phyloP scores from a whole-genome alignment of 1,140 invertebrate species.

The Penaeus japonicus region DNA sequence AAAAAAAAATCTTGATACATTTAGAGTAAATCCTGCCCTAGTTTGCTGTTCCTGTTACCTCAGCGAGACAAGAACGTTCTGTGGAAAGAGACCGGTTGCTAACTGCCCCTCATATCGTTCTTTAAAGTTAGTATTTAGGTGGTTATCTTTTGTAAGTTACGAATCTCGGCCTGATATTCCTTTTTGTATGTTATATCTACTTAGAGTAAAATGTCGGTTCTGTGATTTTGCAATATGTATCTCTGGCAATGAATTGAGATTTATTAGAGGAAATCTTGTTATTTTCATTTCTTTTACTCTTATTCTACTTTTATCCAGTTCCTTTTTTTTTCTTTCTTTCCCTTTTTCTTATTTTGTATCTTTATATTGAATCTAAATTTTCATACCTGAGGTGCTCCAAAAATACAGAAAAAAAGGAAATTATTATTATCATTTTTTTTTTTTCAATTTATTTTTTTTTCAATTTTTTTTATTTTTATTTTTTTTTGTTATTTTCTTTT shows the following conservation, averaged over 20 bases:
- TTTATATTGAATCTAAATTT: neutral
- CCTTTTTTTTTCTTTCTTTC: no score
- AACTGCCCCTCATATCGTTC: slow-evolving; percentile 33
- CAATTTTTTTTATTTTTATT: neutral
- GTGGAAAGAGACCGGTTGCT: slow-evolving; percentile 42
- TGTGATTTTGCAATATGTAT: slow-evolving; percentile 19
- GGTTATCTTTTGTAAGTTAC: neutral
- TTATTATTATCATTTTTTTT: neutral
- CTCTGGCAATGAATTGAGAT: slow-evolving; percentile 14
- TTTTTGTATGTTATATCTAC: slow-evolving; percentile 3
- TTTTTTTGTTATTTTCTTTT: no score
- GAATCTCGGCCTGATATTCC: slow-evolving; percentile 10
- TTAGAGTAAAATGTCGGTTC: slow-evolving; percentile 17
- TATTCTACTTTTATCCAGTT: no score
- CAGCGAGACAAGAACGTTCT: slow-evolving; percentile 38
- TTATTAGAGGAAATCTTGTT: neutral
- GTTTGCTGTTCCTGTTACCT: slow-evolving; percentile 46
- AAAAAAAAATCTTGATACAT: neutral
- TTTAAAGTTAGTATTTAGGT: neutral
- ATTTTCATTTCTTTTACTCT: no score
- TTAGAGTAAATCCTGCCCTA: slow-evolving; percentile 21
- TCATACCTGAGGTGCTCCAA: slow-evolving; percentile 33
- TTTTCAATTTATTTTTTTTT: neutral
- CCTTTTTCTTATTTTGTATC: neutral
- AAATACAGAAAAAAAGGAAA: neutral